Conservation (phyloP, 2,113 vertebrate species). For the Vulpes ferrilata region DNA sequence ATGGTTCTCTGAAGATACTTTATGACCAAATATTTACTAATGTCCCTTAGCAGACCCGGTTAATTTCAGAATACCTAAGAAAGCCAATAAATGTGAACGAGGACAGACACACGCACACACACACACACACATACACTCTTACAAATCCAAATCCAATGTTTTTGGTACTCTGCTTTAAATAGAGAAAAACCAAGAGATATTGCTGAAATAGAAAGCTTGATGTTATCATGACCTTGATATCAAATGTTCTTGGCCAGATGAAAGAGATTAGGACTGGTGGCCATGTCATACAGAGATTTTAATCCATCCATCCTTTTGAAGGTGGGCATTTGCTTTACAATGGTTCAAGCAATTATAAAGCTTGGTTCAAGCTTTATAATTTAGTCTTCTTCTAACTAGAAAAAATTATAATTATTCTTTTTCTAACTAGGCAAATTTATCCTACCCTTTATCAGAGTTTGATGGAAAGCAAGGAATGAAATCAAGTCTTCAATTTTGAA, state of each 20-base stretch:
- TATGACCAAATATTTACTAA: slow-evolving; percentile 55
- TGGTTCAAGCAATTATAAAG: too few relatives aligned
- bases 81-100: not conserved
- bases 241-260: not conserved
- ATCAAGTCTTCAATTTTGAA: not conserved
- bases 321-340: not conserved
- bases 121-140: not conserved
- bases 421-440: not conserved
- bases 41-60: slow-evolving; percentile 26
- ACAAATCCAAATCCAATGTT: not conserved
- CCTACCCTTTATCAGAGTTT: not conserved
- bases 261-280: not conserved
- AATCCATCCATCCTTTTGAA: not conserved
- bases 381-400: not conserved
- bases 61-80: slow-evolving; percentile 65
- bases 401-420: not conserved
- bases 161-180: not conserved
- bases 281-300: not conserved
- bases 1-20: not conserved
- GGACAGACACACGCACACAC: not conserved
- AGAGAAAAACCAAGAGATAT: not conserved
- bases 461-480: not conserved
- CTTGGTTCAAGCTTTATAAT: not conserved
- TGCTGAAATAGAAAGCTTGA: not conserved
- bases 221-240: not conserved